Base-by-base conservation (phyloP, 2,888 invertebrate genomes). In the Euplexia lucipara region DNA sequence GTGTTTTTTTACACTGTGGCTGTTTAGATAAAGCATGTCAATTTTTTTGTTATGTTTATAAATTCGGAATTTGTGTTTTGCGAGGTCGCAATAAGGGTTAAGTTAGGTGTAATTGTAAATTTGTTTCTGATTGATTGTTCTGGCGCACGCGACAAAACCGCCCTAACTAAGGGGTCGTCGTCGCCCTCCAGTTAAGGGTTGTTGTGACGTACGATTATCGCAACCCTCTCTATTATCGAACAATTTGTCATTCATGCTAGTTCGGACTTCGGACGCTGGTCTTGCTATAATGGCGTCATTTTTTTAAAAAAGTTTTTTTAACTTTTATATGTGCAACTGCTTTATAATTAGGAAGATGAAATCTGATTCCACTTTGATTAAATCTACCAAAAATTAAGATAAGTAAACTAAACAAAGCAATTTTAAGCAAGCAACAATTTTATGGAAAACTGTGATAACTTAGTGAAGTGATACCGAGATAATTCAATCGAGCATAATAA, bases 201-300 rank as follows among this genome's bases (percentile, higher is more conserved):
- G 79, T 85, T 88, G 86, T 89, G 80, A 87, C 83, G 78, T 77
- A 78, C 80, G 82, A 80, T 74, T 63, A 87, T 85, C 81, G 66
- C 86, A 81, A 87, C 93, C 92, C 92, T 87, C 84, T 87, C 86
- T 81, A 92, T 91, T 88, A 90, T 85, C 81, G 74, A 77, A 86
- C 88, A 84, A 91, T 90, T 90, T 90, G 88, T 89, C 89, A 86
- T 83, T 81, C 73, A 74, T 79, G 70, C 71, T 72, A 73, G 68
- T 74, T 81, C 65, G 74, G 58, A 66, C 78, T 74, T 81, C 65
- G 74, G 58, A 66, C 78, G 61, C 42, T 70, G 75, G 65, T 73
- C 69, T 75, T 75, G 69, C 73, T 59, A 60, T 56, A 44, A 71
- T 66, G 75, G 58, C 45, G 44, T 67, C 56, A 52, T 61, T 32